Conservation (phyloP, 1,140 invertebrate genomes). For the Drosophila erecta region DNA sequence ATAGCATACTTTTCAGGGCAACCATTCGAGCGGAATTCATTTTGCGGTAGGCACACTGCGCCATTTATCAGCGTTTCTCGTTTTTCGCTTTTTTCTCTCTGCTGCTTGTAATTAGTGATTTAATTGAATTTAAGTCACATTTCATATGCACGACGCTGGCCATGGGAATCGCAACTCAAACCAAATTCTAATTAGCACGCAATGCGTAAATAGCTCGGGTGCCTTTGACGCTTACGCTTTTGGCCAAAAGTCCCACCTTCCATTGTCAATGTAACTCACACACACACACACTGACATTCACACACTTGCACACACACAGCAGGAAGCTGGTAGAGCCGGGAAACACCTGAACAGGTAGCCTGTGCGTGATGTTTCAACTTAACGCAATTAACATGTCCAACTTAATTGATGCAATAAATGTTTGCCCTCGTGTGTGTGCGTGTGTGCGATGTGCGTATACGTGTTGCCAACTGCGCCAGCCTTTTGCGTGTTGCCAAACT, state of each 20-base stretch:
- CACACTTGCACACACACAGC: conserved; percentile 9
- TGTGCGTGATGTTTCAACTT: conserved; percentile 82
- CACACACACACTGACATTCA: conserved; percentile 4
- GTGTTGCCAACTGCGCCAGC: conserved; percentile 62
- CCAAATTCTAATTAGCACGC: conserved; percentile 66
- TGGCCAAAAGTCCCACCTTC: conserved; percentile 29
- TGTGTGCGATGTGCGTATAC: conserved; percentile 46
- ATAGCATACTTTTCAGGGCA: conserved; percentile 34
- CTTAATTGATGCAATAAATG: conserved; percentile 84
- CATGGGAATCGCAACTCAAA: conserved; percentile 20
- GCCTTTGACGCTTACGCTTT: conserved; percentile 52
- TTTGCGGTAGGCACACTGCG: conserved; percentile 10
- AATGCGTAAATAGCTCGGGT: conserved; percentile 62
- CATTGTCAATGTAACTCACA: conserved; percentile 48
- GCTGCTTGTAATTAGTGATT: conserved; percentile 28
- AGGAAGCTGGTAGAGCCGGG: conserved; percentile 10
- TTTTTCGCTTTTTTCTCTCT: background rate
- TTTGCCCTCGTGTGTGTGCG: conserved; percentile 54
- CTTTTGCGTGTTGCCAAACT: conserved; percentile 79
- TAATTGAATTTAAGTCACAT: conserved; percentile 63
- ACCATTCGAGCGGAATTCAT: conserved; percentile 1
- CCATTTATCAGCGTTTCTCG: conserved; percentile 34
- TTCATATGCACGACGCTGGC: conserved; percentile 38
- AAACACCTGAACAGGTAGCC: conserved; percentile 39
- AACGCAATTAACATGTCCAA: conserved; percentile 83